These are phyloP conservation scores for Icerya purchasi DNA, from an alignment of 2,888 invertebrate genomes.

Conservation along the genomic window DNA sequence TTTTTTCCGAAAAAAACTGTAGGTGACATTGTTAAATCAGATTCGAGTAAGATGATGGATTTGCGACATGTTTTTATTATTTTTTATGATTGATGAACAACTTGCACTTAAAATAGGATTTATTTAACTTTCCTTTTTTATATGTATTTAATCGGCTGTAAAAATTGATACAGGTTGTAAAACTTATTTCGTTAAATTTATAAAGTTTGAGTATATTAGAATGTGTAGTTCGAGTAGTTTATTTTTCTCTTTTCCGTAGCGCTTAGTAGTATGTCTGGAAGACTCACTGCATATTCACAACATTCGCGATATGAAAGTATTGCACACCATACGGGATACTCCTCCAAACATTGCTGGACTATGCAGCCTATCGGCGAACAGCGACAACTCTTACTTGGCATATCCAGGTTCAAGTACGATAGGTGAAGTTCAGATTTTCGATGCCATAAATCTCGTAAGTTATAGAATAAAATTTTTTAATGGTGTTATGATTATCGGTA, in stretches of 20 bases:
- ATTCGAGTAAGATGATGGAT: no score
- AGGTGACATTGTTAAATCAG: no score
- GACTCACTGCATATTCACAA: conserved; percentile 96
- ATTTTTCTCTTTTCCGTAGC: conserved; percentile 30
- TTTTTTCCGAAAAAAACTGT: no score
- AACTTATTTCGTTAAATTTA: background rate
- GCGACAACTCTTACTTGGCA: conserved; percentile 81
- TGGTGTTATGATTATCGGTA: no score
- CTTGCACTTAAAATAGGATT: no score
- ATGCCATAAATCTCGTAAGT: conserved; percentile 65
- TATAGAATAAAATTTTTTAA: background rate
- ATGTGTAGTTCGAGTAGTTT: background rate
- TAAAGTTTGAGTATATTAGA: background rate
- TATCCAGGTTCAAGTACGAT: conserved; percentile 87
- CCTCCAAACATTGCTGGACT: conserved; percentile 85
- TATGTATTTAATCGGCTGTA: background rate
- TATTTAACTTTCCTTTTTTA: background rate
- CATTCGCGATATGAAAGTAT: conserved; percentile 91
- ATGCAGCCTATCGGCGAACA: conserved; percentile 71
- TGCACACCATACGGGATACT: conserved; percentile 95
- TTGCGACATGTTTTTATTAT: no score
- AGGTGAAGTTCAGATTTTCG: conserved; percentile 91
- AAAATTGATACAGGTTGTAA: background rate
- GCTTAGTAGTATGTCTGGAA: conserved; percentile 89
- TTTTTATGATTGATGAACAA: no score